Evolutionary conservation across 2,797 vertebrate species (phyloP).

Genomic region (Lophius americanus): DNA sequence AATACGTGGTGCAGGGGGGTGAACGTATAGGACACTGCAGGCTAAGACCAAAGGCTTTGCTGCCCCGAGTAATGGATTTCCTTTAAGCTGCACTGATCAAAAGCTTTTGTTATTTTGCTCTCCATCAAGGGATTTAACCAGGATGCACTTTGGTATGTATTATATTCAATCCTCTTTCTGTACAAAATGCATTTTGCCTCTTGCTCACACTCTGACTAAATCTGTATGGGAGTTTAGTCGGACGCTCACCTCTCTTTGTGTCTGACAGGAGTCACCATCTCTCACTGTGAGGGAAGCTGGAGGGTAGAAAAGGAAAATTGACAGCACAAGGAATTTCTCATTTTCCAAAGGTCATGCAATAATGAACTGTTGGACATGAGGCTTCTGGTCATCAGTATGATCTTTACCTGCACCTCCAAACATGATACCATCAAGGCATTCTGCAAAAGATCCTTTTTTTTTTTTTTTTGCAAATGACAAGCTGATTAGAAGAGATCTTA

Average conservation of each 20-base stretch:
- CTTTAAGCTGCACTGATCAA: slow-evolving; percentile 70
- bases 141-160: slow-evolving; percentile 58
- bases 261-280: slow-evolving; percentile 27
- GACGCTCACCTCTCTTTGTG: slow-evolving; percentile 46
- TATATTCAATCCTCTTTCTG: slow-evolving; percentile 71
- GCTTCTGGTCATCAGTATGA: slow-evolving; percentile 40
- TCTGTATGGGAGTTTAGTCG: slow-evolving; percentile 54
- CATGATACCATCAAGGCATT: background rate
- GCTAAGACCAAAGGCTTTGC: slow-evolving; percentile 35
- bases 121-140: slow-evolving; percentile 74
- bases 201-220: slow-evolving; percentile 57
- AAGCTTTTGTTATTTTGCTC: slow-evolving; percentile 73
- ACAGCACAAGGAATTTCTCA: slow-evolving; percentile 41
- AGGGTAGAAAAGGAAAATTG: slow-evolving; percentile 20
- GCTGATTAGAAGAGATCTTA: slow-evolving; percentile 54
- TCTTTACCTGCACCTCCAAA: slow-evolving; percentile 42
- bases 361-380: slow-evolving; percentile 16
- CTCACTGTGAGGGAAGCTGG: background rate
- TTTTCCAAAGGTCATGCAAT: slow-evolving; percentile 56
- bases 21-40: background rate
- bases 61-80: slow-evolving; percentile 45
- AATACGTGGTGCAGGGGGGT: slow-evolving; percentile 13
- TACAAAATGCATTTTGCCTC: slow-evolving; percentile 53
- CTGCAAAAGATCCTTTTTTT: too few relatives aligned
- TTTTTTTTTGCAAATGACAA: slow-evolving; percentile 3